phyloP scores from a whole-genome alignment of 2,797 vertebrate genomes.

The Acanthurus lineatus region DNA sequence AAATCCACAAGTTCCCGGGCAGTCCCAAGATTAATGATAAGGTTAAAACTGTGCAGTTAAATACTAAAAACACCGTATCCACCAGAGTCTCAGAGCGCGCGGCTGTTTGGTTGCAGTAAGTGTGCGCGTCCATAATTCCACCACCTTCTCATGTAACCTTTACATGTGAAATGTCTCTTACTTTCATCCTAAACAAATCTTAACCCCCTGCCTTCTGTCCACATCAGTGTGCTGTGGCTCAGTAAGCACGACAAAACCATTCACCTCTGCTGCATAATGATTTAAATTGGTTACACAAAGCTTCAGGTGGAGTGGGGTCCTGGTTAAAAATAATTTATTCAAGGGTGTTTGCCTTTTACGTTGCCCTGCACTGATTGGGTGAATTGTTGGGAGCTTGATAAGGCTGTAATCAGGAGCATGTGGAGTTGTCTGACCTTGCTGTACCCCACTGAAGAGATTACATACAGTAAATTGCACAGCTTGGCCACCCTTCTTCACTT shows the following conservation, averaged over 20 bases:
- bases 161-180: not conserved
- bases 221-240: not conserved
- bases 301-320: conserved; percentile 21
- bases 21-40: conserved; percentile 63
- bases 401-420: conserved; percentile 63
- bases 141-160: not conserved
- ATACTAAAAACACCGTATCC: conserved; percentile 40
- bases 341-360: conserved; percentile 39
- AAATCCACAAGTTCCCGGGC: conserved; percentile 76
- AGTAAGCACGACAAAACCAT: not conserved
- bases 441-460: conserved; percentile 27
- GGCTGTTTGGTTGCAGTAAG: conserved; percentile 44
- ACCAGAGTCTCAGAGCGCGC: not conserved
- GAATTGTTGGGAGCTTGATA: conserved; percentile 53
- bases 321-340: conserved; percentile 22
- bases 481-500: not conserved
- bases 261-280: conserved; percentile 5
- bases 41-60: conserved; percentile 68
- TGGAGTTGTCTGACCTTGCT: conserved; percentile 65
- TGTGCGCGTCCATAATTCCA: conserved; percentile 31
- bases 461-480: conserved; percentile 6
- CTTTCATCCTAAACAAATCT: not conserved
- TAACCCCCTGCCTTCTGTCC: not conserved
- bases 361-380: conserved; percentile 57
- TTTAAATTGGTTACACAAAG: conserved; percentile 5